phyloP scores from a whole-genome alignment of 2,113 vertebrate species.

The Cyprinodon variegatus region DNA sequence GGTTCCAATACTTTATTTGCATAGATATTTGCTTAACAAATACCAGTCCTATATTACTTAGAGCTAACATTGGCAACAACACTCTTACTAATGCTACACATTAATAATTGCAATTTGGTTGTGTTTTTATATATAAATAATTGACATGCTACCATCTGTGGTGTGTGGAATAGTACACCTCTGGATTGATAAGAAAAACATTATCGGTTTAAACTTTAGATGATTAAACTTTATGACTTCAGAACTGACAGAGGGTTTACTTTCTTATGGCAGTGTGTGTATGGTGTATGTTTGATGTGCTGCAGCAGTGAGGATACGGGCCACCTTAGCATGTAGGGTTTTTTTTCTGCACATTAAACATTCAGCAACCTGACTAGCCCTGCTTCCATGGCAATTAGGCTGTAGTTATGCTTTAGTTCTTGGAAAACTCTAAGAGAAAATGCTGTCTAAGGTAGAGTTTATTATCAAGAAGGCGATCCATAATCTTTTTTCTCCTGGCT shows the following conservation, averaged over 20 bases:
- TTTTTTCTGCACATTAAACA: conserved; percentile 3
- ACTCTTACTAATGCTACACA: conserved; percentile 12
- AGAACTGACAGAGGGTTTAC: background rate
- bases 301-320: background rate
- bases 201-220: background rate
- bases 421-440: background rate
- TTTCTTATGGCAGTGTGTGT: background rate
- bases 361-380: background rate
- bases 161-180: background rate
- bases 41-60: conserved; percentile 19
- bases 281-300: background rate
- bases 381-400: conserved; percentile 1
- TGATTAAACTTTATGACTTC: background rate
- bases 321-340: background rate
- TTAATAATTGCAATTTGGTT: background rate
- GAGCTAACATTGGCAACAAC: conserved; percentile 23
- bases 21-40: conserved; percentile 48
- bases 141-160: background rate
- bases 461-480: conserved; percentile 13
- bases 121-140: background rate
- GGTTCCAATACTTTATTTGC: conserved; percentile 16
- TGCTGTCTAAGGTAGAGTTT: conserved; percentile 2
- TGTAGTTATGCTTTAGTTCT: background rate
- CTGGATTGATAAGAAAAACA: background rate
- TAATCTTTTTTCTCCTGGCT: conserved; percentile 16